Evolutionary conservation across 2,113 vertebrate genomes (phyloP), one percentile per base, ranked within the genome.

Genomic region (Rhinolophus ferrumequinum): DNA sequence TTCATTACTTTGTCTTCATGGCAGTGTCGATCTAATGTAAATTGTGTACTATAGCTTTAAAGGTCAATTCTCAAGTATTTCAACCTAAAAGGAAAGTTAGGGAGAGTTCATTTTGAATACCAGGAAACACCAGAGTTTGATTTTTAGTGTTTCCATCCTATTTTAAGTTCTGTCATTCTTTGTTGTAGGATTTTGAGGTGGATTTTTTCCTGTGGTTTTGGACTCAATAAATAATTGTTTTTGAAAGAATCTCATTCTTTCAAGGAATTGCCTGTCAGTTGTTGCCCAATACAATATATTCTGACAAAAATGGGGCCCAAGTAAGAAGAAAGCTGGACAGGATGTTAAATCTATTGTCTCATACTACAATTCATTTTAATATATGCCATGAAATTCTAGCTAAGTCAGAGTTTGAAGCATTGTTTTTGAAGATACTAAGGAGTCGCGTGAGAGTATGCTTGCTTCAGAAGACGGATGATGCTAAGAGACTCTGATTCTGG

Each of bases 1-100:
- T 90, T 58, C 52, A 52, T 82, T 62, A 84, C 3, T 30, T 56
- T 93, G 58, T 56, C 73, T 93, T 97, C 41, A 8, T 58, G 35
- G 54, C 77, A 88, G 2, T 56, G n/a, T 35, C 83, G 33, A 80
- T 82, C 26, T 90, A 93, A 88, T 22, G 52, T 58, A 96, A 95
- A 97, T 83, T 35, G 11, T 79, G 76, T 73, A 56, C 22, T 66
- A 0, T 91, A 64, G 56, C 80, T 93, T 92, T 90, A 89, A 96
- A 93, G 64, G 89, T 89, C 95, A 94, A 30, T 93, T 90, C 54
- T 85, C 67, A n/a, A 38, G 18, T 80, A 81, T 62, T 85, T 94
- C 21, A 81, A n/a, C n/a, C 47, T 50, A 67, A 88, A 95, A 94
- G 30, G 56, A 87, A 84, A 88, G 75, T 50, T 62, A 3, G 5